Evolutionary conservation across 2,888 invertebrate genomes (phyloP), one percentile per base, ranked within the genome.

Genomic region (Petrolisthes cinctipes): DNA sequence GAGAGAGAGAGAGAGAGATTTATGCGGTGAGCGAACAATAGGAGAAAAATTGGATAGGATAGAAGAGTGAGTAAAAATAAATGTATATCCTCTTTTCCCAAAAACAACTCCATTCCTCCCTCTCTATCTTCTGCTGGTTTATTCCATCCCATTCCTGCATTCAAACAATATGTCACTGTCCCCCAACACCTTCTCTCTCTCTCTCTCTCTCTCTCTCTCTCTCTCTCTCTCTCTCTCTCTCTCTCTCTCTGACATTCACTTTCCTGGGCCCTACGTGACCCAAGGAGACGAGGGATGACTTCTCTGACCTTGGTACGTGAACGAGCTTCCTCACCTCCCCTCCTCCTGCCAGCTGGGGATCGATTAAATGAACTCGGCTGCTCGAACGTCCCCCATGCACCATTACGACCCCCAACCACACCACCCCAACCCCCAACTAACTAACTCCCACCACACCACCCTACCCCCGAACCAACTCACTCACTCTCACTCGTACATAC

Each of bases 221-320:
- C 71, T 71, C 71, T 71, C 71, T 61, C 61, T 17, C 61, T 17
- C 76, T 76, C 76, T 76, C 76, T 76, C 76, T 78, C 78, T 78
- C 78, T 78, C 23, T 78, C 78, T 78, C 78, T 78, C 78, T 78
- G 5, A 23, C 78, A 23, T 5, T 78, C 78, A 23, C 78, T 78
- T 37, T 78, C 78, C 37, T 37, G 14, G n/a, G 14, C 80, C 56
- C 80, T 56, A 53, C 17, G 56, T 80, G 37, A 37, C 37, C 37
- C 56, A 56, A 37, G 79, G 56, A 14, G 7, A 7, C n/a, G 23
- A 56, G n/a, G 53, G 56, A 4, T 14, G 4, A 53, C 17, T n/a
- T 75, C 20, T 75, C 11, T 75, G 75, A 75, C 37, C 20, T n/a
- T n/a, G 37, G 20, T n/a, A 75, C 11, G 11, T 9, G 75, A 37